Conservation (phyloP, 2,113 vertebrate genomes). For the Eidolon helvum region DNA sequence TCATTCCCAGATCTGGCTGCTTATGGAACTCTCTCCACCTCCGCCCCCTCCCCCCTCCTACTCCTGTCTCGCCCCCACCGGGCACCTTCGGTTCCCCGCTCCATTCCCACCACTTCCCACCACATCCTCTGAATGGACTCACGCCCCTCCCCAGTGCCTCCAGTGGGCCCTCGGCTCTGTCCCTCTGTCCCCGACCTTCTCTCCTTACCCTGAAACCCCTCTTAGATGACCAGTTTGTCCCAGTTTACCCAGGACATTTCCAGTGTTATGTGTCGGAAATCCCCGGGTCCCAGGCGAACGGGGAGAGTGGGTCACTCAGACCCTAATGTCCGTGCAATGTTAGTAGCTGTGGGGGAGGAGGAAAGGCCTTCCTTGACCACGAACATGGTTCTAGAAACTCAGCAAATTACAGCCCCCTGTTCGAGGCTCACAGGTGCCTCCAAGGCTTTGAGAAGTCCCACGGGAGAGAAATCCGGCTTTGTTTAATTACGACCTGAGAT, state of each 20-base stretch:
- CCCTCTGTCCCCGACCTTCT: background rate
- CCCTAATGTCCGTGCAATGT: background rate
- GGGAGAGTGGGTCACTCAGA: background rate
- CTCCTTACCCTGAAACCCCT: background rate
- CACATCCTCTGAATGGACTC: too few species aligned
- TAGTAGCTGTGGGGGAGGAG: too few species aligned
- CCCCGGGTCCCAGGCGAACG: fast-evolving
- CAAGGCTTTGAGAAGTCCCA: background rate
- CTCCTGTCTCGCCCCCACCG: too few species aligned
- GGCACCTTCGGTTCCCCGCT: too few species aligned
- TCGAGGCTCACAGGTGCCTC: background rate
- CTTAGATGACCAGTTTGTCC: background rate
- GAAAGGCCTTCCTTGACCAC: background rate
- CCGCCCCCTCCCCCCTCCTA: too few species aligned
- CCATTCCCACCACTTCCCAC: too few species aligned
- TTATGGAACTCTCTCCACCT: fast-evolving
- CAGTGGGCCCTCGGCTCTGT: background rate
- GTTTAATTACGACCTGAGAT: background rate
- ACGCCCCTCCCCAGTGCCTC: background rate
- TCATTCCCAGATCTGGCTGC: fast-evolving
- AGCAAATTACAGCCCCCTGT: background rate
- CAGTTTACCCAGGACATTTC: background rate
- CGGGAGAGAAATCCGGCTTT: background rate
- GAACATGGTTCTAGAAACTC: background rate
- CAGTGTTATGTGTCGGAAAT: too few species aligned